Evolutionary conservation across 2,888 invertebrate species (phyloP), one percentile per base, ranked within the genome.

Genomic region (Andrena praecox): DNA sequence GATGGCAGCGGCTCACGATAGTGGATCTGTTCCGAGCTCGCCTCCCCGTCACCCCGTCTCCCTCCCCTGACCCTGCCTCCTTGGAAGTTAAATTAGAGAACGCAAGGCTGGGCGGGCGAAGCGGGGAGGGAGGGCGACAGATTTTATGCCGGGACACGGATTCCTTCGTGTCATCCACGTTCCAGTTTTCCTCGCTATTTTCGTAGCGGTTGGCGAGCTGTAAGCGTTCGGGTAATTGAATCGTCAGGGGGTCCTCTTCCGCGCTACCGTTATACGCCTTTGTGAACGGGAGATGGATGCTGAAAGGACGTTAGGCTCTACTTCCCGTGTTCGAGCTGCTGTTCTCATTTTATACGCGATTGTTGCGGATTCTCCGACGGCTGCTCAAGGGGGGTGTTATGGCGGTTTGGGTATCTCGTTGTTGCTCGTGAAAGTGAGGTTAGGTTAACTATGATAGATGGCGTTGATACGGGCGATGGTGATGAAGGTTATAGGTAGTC

Each of bases 1-100:
- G 88, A 87, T 85, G 87, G 85, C 78, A 76, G 87, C 78, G 70
- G 74, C 82, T 87, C 86, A 87, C 86, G 86, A 82, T 85, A 82
- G 85, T 79, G 82, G 74, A 80, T 60, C 72, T 66, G 81, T 69
- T 70, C 56, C 63, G 67, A 76, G 66, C 42, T 56, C 56, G 60
- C 29, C 29, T 8, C 74, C 66, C 50, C 50, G 59, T 35, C 59
- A 31, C 10, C 59, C 75, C 12, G 4, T 56, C 4, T 10, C 33
- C 54, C 35, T 29, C 12, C 6, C 31, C 64, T 4, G 42, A 0
- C 63, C 52, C 7, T 29, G 29, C 59, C 56, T 68, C 48, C 35
- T 67, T 27, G 27, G 62, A 84, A 83, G 75, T 84, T 83, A 83
- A 83, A 84, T 84, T 84, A 79, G 84, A 84, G 59, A 79, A 76